These are phyloP conservation scores for Brenthis ino DNA, from an alignment of 2,888 invertebrate genomes.

Conservation along the genomic window DNA sequence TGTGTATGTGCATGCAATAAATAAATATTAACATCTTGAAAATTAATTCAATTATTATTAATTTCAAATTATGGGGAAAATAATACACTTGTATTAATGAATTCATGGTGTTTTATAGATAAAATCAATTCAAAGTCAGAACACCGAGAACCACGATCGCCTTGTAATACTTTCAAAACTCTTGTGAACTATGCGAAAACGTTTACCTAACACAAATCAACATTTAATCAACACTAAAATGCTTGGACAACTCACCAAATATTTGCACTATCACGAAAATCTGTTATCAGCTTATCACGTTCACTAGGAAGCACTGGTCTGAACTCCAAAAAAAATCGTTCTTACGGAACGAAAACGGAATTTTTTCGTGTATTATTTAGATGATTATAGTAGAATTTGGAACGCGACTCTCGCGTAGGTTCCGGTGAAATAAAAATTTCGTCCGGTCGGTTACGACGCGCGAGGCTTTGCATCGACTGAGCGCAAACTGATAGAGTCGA, in stretches of 20 bases:
- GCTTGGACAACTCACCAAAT: slow-evolving; percentile 61
- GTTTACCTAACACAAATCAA: slow-evolving; percentile 66
- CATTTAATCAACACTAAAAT: slow-evolving; percentile 55
- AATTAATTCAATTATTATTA: not conserved
- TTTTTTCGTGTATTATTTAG: slow-evolving; percentile 16
- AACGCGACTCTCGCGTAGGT: slow-evolving; percentile 45
- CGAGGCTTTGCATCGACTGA: slow-evolving; percentile 75
- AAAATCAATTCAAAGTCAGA: slow-evolving; percentile 52
- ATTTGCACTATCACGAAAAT: slow-evolving; percentile 44
- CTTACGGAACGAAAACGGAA: slow-evolving; percentile 46
- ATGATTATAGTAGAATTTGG: slow-evolving; percentile 45
- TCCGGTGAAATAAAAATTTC: slow-evolving; percentile 34
- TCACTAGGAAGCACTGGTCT: slow-evolving; percentile 47
- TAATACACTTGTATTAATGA: not conserved
- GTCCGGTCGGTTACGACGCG: slow-evolving; percentile 60
- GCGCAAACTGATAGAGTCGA: slow-evolving; percentile 29
- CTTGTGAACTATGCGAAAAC: slow-evolving; percentile 74
- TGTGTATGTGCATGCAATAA: no score
- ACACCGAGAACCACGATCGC: slow-evolving; percentile 69
- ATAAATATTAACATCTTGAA: not conserved
- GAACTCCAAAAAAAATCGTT: slow-evolving; percentile 34
- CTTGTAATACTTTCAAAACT: slow-evolving; percentile 81
- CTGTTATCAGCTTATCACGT: slow-evolving; percentile 50
- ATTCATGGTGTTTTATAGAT: slow-evolving; percentile 31
- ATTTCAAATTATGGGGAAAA: not conserved